Percentiles rank a stretch among this genome's conserved stretches.
phyloP scores from a whole-genome alignment of 2,797 vertebrate species.

The Chaunax sp. region DNA sequence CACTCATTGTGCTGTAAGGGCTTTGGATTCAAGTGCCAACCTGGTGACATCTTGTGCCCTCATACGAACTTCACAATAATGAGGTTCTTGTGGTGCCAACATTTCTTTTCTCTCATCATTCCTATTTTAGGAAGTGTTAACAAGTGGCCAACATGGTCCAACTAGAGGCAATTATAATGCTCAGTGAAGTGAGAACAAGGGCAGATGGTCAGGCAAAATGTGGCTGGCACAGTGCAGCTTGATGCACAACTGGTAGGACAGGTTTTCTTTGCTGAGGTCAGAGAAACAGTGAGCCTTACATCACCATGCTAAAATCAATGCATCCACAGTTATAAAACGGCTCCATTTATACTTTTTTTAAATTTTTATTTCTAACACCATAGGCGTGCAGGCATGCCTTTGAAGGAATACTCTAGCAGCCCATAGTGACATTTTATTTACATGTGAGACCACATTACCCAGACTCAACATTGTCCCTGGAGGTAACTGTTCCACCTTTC shows the following conservation, averaged over 20 bases:
- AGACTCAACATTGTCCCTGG: too few species aligned
- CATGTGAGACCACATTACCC: too few species aligned
- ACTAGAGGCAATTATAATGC: slow-evolving; percentile 71
- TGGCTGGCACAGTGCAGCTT: slow-evolving; percentile 63
- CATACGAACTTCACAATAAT: slow-evolving; percentile 5
- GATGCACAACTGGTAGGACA: slow-evolving; percentile 61
- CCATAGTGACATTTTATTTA: too few species aligned
- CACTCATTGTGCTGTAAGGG: neutral
- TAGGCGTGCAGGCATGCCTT: too few species aligned
- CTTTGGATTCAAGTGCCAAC: slow-evolving; percentile 2
- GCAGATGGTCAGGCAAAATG: slow-evolving; percentile 69
- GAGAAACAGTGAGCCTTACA: slow-evolving; percentile 13
- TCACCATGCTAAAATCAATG: neutral
- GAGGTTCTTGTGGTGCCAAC: neutral
- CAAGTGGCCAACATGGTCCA: slow-evolving; percentile 52
- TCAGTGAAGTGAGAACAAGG: slow-evolving; percentile 70
- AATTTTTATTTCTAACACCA: too few species aligned
- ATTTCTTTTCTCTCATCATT: slow-evolving; percentile 7
- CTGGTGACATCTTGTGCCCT: slow-evolving; percentile 7
- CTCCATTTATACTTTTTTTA: neutral
- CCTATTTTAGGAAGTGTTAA: slow-evolving; percentile 45
- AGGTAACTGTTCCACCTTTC: too few species aligned
- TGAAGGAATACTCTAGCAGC: too few species aligned
- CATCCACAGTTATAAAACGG: slow-evolving; percentile 2
- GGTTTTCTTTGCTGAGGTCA: slow-evolving; percentile 46